Base-by-base conservation (phyloP, 2,888 invertebrate genomes). In the Acanthosepion esculentum region DNA sequence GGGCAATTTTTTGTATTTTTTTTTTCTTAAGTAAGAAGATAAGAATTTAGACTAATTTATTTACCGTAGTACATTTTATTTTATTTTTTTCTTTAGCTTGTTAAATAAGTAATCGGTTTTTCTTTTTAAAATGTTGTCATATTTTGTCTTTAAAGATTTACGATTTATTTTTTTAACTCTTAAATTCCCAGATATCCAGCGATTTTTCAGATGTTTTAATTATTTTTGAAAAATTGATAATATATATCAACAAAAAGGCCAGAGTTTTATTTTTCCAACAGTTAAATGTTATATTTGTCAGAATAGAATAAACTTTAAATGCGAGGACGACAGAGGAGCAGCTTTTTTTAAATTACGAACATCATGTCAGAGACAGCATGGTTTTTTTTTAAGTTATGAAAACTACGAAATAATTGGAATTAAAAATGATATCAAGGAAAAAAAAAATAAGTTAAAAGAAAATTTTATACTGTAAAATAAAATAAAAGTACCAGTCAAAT, bases 401-500 rank as follows among this genome's bases (percentile, higher is more conserved):
- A 78, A 78, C n/a, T 78, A 78, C n/a, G n/a, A 33, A 78, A 78
- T 33, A 78, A 78, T 33, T n/a, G 4, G 23, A n/a, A n/a, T n/a
- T 8, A n/a, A 6, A 78, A 78, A 78, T 8, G 8, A 78, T n/a
- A 8, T n/a, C 7, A 53, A 53, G 15, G 41, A 26, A 7, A 48
- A 23, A 6, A n/a, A 92, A n/a, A 41, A 92, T 26, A 41, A 59
- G 53, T 10, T 48, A 92, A 91, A 91, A 95, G 12, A 10, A n/a
- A 26, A 91, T n/a, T 50, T 48, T 53, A 55, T 91, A 92, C n/a
- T 33, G 94, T 78, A 48, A 55, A 93, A 64, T 55, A 64, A 78
- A 55, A 91, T 55, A 48, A 91, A 41, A 92, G 95, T 96, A 96
- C 96, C 96, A 96, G 94, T 96, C 96, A 95, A 96, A 96, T 91